Evolutionary conservation across 2,113 vertebrate species (phyloP).

Genomic region (Campylorhamphus procurvoides): DNA sequence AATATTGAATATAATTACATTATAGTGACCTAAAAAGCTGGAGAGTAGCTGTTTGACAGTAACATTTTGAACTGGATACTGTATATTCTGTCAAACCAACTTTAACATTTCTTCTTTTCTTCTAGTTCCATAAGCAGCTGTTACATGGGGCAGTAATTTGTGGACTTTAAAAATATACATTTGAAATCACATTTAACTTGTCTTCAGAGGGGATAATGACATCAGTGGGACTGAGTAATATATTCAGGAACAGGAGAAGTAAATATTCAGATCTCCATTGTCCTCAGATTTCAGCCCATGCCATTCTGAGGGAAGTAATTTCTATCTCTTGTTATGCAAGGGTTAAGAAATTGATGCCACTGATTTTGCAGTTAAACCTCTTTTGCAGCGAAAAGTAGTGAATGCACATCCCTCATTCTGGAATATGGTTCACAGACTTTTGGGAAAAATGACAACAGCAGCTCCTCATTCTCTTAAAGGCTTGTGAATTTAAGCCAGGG

Average conservation of each 20-base stretch:
- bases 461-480: not conserved
- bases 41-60: not conserved
- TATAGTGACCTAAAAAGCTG: not conserved
- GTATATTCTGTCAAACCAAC: not conserved
- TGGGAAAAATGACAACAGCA: not conserved
- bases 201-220: not conserved
- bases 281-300: not conserved
- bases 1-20: constrained; percentile 9
- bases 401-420: not conserved
- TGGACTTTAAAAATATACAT: not conserved
- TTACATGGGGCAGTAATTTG: not conserved
- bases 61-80: not conserved
- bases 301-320: not conserved
- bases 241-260: rapidly evolving
- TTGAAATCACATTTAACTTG: not conserved
- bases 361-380: not conserved
- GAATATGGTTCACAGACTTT: not conserved
- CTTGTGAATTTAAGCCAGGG: not conserved
- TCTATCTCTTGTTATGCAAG: not conserved
- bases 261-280: not conserved
- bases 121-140: not conserved
- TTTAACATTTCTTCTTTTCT: not conserved
- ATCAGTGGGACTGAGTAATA: not conserved
- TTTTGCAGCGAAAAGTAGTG: not conserved
- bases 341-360: not conserved